Percentiles rank a stretch among this genome's conserved stretches.
phyloP scores from a whole-genome alignment of 2,113 vertebrate genomes.

The Coregonus clupeaformis region DNA sequence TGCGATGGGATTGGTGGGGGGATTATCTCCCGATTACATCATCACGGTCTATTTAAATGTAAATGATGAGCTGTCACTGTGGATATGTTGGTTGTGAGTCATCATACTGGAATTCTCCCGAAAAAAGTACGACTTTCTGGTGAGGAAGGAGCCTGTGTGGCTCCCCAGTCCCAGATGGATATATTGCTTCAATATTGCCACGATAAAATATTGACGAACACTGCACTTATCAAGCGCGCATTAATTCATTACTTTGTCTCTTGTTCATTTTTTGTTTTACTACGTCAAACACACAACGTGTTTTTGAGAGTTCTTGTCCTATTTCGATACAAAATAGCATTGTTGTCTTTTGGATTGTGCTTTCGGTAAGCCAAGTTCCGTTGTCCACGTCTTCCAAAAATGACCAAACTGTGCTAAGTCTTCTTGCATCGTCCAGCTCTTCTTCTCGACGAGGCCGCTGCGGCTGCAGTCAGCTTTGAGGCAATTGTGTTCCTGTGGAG shows the following conservation, averaged over 20 bases:
- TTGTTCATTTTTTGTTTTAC: slow-evolving; percentile 26
- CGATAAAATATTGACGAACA: slow-evolving; percentile 63
- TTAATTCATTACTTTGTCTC: slow-evolving; percentile 38
- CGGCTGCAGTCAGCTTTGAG: not conserved
- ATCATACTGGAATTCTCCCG: slow-evolving; percentile 28
- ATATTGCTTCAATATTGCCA: slow-evolving; percentile 82
- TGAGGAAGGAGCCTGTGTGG: slow-evolving; percentile 47
- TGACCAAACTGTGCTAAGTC: not conserved
- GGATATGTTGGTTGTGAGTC: slow-evolving; percentile 3
- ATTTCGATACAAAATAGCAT: slow-evolving; percentile 59
- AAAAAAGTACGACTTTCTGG: slow-evolving; percentile 44
- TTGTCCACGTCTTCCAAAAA: not conserved
- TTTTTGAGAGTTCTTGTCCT: slow-evolving; percentile 9
- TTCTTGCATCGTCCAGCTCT: not conserved
- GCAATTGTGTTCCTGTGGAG: not conserved
- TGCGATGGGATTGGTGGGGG: not conserved
- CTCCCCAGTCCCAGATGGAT: slow-evolving; percentile 57
- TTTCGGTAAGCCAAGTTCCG: slow-evolving; percentile 48
- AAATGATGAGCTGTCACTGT: slow-evolving; percentile 45
- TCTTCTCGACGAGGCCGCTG: not conserved
- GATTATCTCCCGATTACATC: slow-evolving; percentile 67
- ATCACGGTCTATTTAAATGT: slow-evolving; percentile 50
- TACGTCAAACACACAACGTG: slow-evolving; percentile 12
- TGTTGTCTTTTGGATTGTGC: slow-evolving; percentile 57
- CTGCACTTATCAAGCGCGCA: slow-evolving; percentile 47